A percentile compares a stretch with the other conserved stretches of the same genome.
phyloP scores from a whole-genome alignment of 2,113 vertebrate species.

The Saimiri boliviensis region DNA sequence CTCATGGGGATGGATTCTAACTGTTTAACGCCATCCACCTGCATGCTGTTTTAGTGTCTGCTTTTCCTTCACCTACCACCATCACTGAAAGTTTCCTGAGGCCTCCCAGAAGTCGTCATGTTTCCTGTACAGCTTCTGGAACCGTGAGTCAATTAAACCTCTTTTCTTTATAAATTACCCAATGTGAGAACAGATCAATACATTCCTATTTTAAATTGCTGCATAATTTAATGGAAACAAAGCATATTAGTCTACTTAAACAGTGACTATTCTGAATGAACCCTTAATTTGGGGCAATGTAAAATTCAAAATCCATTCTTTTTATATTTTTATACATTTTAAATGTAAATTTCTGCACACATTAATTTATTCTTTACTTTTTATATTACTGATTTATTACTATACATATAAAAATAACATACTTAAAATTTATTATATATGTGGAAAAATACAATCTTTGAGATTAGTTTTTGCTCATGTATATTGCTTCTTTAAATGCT shows the following conservation, averaged over 20 bases:
- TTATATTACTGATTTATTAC: not conserved
- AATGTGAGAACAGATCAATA: no score
- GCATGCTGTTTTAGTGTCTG: no score
- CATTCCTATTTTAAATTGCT: not conserved
- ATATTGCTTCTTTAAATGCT: not conserved
- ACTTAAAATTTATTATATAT: conserved; percentile 6
- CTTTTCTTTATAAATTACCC: no score
- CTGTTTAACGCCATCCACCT: no score
- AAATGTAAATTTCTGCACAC: not conserved
- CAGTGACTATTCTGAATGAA: not conserved
- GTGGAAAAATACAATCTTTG: not conserved
- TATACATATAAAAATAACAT: not conserved
- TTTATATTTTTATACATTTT: conserved; percentile 17
- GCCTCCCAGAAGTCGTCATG: no score
- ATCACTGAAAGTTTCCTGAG: no score
- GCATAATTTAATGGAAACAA: not conserved
- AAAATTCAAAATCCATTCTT: conserved; percentile 2
- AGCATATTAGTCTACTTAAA: not conserved
- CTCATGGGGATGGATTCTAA: no score
- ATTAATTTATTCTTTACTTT: not conserved
- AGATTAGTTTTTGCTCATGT: not conserved
- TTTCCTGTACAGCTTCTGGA: no score
- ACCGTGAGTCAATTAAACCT: no score
- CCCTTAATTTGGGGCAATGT: not conserved
- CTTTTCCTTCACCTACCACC: no score